These are phyloP conservation scores for Ellobium chinense DNA, from an alignment of 2,888 invertebrate genomes.

Conservation along the genomic window DNA sequence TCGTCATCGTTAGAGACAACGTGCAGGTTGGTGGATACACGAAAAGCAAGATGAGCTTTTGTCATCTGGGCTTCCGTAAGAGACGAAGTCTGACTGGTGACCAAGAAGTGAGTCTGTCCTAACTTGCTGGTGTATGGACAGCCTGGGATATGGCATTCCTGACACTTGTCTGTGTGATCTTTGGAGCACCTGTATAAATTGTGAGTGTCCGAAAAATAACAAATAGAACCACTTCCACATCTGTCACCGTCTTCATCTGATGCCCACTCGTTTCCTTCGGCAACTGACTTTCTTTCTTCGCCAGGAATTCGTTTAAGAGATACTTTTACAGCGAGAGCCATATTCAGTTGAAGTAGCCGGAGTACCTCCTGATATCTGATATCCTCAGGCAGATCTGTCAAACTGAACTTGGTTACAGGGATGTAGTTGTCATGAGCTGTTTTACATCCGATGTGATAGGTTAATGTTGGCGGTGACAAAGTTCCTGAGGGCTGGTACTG, in stretches of 20 bases:
- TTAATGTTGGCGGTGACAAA: not conserved
- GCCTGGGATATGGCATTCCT: conserved; percentile 6
- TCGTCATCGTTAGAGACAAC: not conserved
- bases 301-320: not conserved
- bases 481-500: not conserved
- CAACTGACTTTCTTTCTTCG: not conserved
- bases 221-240: conserved; percentile 19
- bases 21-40: conserved; percentile 20
- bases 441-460: not conserved
- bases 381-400: not conserved
- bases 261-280: not conserved
- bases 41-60: conserved; percentile 23
- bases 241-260: not conserved
- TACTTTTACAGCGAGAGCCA: conserved; percentile 7
- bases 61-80: not conserved
- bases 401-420: not conserved
- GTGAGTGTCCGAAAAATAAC: conserved; percentile 28
- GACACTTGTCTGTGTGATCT: not conserved
- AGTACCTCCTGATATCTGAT: not conserved
- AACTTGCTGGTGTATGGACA: not conserved
- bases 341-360: not conserved
- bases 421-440: not conserved
- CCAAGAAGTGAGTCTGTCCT: conserved; percentile 15
- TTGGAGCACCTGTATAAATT: conserved; percentile 3
- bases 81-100: not conserved